Percentiles rank a stretch among this genome's conserved stretches.
Conservation (phyloP, 2,888 invertebrate species). For the Polyploca ridens region DNA sequence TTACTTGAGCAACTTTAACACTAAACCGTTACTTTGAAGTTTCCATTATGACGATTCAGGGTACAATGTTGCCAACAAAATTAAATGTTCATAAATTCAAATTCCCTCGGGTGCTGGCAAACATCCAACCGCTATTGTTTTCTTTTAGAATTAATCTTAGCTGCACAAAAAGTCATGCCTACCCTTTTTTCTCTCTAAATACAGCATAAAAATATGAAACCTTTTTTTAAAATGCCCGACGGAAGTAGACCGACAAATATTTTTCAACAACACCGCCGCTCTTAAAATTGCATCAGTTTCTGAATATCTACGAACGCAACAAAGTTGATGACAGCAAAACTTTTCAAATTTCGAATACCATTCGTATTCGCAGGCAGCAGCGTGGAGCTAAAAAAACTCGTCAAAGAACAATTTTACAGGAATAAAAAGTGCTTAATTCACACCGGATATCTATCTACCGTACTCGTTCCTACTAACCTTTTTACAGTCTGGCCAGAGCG, state of each 20-base stretch:
- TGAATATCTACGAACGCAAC: constrained; percentile 27
- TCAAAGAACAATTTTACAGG: constrained; percentile 39
- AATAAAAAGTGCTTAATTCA: constrained; percentile 39
- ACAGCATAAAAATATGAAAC: constrained; percentile 32
- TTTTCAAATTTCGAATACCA: constrained; percentile 43
- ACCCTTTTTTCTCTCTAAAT: constrained; percentile 21
- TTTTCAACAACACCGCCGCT: constrained; percentile 24
- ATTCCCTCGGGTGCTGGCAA: constrained; percentile 29
- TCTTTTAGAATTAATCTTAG: constrained; percentile 42
- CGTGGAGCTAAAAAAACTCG: constrained; percentile 41
- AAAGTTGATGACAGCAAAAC: constrained; percentile 35
- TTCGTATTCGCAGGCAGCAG: constrained; percentile 17
- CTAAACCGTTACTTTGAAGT: neutral
- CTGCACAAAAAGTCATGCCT: constrained; percentile 22
- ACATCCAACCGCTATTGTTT: constrained; percentile 43
- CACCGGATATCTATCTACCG: constrained; percentile 15
- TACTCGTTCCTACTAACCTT: neutral
- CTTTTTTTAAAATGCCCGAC: constrained; percentile 20
- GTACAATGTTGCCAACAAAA: constrained; percentile 7
- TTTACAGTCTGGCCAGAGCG: neutral
- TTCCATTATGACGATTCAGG: neutral
- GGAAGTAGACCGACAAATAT: constrained; percentile 22
- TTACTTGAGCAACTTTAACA: neutral
- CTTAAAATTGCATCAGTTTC: constrained; percentile 43
- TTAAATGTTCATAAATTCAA: neutral